Conservation (phyloP, 2,113 vertebrate genomes). For the Atractosteus spatula region DNA sequence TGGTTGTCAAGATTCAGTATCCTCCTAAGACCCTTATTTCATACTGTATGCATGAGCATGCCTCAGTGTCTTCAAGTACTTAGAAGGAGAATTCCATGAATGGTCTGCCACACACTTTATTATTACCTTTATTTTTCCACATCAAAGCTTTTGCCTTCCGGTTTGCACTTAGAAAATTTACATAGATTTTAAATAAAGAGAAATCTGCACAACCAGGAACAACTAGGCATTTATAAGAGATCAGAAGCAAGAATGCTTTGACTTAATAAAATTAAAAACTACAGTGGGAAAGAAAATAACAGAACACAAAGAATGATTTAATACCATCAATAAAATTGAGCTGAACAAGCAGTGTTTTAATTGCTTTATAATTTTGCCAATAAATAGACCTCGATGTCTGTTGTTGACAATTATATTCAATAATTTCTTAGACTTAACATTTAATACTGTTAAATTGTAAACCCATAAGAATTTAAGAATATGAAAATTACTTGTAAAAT, state of each 20-base stretch:
- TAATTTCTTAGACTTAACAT: background rate
- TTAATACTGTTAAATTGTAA: background rate
- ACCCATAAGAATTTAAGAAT: too few relatives aligned
- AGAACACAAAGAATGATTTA: conserved; percentile 10
- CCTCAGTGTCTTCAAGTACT: conserved; percentile 34
- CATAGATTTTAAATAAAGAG: conserved; percentile 17
- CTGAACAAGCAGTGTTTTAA: background rate
- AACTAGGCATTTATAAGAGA: background rate
- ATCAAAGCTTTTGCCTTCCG: conserved; percentile 33
- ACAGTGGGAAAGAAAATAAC: background rate
- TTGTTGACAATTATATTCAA: background rate
- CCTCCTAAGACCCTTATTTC: conserved; percentile 34
- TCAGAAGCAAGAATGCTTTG: background rate
- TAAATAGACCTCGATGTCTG: background rate
- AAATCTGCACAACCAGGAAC: conserved; percentile 17
- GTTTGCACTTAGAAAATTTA: conserved; percentile 28
- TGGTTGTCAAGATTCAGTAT: conserved; percentile 54
- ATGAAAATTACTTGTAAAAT: too few relatives aligned
- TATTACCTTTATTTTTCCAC: conserved; percentile 32
- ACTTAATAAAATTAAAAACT: background rate
- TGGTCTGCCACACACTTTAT: conserved; percentile 29
- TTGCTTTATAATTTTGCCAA: background rate
- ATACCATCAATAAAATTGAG: background rate
- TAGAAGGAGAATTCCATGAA: conserved; percentile 34
- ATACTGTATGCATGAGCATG: conserved; percentile 19